A percentile compares a stretch with the other conserved stretches of the same genome.
Conservation (phyloP, 2,113 vertebrate species). For the Numenius arquata region DNA sequence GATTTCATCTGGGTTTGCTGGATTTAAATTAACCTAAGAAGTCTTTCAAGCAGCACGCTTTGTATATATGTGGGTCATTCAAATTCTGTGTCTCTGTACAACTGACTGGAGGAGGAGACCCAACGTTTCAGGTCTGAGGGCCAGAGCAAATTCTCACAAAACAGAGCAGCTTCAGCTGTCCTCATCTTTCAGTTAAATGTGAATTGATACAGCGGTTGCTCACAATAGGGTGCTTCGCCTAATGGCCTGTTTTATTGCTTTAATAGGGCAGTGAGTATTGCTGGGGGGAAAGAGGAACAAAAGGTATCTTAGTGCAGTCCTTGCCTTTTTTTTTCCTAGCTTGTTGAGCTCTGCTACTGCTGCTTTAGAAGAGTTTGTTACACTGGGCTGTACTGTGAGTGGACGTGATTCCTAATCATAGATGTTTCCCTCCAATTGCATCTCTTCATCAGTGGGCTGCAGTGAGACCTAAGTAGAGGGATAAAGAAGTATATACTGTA, state of each 20-base stretch:
- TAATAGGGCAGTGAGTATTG: neutral
- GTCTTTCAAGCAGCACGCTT: neutral
- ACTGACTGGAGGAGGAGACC: neutral
- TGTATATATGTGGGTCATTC: neutral
- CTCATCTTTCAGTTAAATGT: neutral
- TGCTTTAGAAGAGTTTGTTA: neutral
- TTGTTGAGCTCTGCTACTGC: neutral
- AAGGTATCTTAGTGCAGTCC: neutral
- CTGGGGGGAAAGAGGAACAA: neutral
- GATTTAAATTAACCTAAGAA: neutral
- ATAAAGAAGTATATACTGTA: neutral
- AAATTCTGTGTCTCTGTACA: neutral
- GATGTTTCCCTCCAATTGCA: neutral
- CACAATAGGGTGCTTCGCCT: neutral
- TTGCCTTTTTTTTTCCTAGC: neutral
- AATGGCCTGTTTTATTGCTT: neutral
- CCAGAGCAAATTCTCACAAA: neutral
- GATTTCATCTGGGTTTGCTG: neutral
- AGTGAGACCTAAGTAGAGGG: neutral
- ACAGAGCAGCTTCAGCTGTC: neutral
- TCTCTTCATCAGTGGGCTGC: neutral
- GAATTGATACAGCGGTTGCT: neutral
- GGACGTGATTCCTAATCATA: fast-evolving
- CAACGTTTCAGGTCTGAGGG: neutral
- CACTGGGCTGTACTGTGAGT: neutral